phyloP scores from a whole-genome alignment of 2,797 vertebrate species.

The Thamnophis elegans region DNA sequence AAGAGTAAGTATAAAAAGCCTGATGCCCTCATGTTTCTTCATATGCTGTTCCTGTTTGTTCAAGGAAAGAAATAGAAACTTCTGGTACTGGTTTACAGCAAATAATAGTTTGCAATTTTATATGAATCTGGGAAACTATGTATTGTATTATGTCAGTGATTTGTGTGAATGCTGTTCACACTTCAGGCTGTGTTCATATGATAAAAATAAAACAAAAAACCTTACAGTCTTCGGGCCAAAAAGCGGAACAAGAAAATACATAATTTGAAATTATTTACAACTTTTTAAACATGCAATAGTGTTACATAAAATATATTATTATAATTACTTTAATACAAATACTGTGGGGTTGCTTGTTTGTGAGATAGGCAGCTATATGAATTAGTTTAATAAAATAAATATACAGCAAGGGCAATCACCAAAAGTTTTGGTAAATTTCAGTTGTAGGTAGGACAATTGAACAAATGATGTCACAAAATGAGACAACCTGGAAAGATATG shows the following conservation, averaged over 20 bases:
- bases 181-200: background rate
- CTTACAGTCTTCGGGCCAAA: background rate
- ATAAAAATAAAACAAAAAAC: background rate
- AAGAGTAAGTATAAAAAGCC: background rate
- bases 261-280: background rate
- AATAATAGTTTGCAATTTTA: background rate
- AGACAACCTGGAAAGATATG: background rate
- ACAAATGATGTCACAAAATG: background rate
- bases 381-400: no score
- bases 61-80: background rate
- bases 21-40: background rate
- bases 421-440: background rate
- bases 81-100: background rate
- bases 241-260: background rate
- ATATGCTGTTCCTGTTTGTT: background rate
- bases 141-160: background rate
- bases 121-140: background rate
- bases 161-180: background rate
- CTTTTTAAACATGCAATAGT: background rate
- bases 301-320: background rate
- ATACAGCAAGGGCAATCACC: background rate
- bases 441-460: background rate
- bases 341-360: no score
- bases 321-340: background rate
- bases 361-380: no score